Evolutionary conservation across 1,140 invertebrate genomes (phyloP).

Genomic region (Calephelis nemesis): DNA sequence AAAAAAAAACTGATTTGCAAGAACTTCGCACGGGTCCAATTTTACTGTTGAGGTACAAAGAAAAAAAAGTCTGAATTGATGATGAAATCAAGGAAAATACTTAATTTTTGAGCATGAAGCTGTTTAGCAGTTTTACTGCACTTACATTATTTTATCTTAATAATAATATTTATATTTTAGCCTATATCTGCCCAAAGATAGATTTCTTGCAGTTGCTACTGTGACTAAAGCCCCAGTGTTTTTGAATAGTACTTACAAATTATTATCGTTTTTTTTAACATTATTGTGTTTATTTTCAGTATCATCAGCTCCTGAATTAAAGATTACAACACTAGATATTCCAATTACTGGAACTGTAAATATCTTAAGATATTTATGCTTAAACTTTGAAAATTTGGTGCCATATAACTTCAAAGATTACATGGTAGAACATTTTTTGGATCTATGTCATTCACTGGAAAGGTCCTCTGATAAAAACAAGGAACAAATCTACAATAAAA

Average conservation of each 20-base stretch:
- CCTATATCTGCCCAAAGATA: no score
- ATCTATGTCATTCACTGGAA: conserved; percentile 79
- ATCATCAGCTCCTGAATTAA: conserved; percentile 70
- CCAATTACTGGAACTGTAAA: conserved; percentile 79
- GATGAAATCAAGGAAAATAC: no score
- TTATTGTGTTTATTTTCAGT: conserved; percentile 67
- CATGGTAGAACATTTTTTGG: conserved; percentile 80
- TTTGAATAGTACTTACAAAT: not conserved
- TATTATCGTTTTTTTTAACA: not conserved
- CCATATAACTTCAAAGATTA: conserved; percentile 64
- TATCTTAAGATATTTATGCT: conserved; percentile 76
- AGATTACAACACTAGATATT: conserved; percentile 65
- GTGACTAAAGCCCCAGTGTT: no score
- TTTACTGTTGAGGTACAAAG: no score
- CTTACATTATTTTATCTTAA: no score
- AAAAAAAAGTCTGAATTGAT: no score
- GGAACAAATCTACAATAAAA: conserved; percentile 46
- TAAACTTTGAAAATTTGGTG: conserved; percentile 54
- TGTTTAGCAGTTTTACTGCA: no score
- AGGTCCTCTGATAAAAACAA: conserved; percentile 61
- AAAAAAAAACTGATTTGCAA: no score
- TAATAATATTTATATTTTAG: no score
- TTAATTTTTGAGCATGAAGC: not conserved
- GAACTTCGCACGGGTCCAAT: no score
- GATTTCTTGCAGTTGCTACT: no score